Evolutionary conservation across 2,888 invertebrate genomes (phyloP).

Genomic region (Rhorus exstirpatorius): DNA sequence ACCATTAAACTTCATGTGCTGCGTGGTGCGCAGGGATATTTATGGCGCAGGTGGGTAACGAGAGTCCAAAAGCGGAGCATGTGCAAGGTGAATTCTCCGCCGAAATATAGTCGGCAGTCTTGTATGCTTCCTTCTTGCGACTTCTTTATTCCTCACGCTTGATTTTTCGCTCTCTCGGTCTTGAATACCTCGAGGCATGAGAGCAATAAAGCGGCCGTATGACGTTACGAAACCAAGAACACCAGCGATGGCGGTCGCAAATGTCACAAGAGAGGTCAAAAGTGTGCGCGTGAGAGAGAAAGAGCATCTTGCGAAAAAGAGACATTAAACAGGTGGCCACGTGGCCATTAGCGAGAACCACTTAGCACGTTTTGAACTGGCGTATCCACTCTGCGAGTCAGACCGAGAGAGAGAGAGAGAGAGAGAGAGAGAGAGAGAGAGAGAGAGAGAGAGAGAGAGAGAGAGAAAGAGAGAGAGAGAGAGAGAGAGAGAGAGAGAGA

Average conservation of each 20-base stretch:
- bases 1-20: background rate
- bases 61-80: conserved; percentile 28
- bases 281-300: background rate
- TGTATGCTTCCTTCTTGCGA: conserved; percentile 24
- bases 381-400: background rate
- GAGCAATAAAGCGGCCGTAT: background rate
- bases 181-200: background rate
- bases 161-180: conserved; percentile 13
- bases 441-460: background rate
- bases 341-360: conserved; percentile 69
- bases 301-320: conserved; percentile 26
- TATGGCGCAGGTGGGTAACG: conserved; percentile 58
- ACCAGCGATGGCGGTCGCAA: conserved; percentile 3
- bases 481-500: background rate
- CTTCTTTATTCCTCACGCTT: conserved; percentile 30
- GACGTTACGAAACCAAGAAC: conserved; percentile 25
- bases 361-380: conserved; percentile 61
- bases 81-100: conserved; percentile 40
- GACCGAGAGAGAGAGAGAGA: background rate
- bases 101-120: conserved; percentile 9
- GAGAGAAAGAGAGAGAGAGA: background rate
- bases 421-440: background rate
- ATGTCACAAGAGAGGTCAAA: background rate
- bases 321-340: conserved; percentile 73
- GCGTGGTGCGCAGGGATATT: conserved; percentile 19